Base-by-base conservation (phyloP, 1,140 invertebrate species). In the Bactericera cockerelli region DNA sequence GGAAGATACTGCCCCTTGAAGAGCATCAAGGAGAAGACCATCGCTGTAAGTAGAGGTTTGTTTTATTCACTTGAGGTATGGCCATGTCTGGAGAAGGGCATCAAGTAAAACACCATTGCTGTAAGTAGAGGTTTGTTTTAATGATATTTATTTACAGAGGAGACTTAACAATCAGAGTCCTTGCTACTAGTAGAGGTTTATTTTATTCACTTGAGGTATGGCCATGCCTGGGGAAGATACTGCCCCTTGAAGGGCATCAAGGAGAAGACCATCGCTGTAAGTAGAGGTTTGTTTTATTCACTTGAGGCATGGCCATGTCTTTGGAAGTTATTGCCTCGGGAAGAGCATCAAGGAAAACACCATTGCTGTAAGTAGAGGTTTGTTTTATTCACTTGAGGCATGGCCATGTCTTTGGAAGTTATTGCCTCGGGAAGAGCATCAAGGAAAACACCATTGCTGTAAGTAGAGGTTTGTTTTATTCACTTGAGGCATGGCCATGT, bases 21-120 rank as follows among this genome's bases (percentile, higher is more conserved):
- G 96, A n/a, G 96, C 22, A 98, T 99, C 64, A 98, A 98, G 73
- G 96, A 99, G 74, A 99, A 98, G 75, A 86, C 83, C n/a, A 97
- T 98, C 66, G 93, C 93, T 49, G 89, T 89, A 68, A 79, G 81
- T 79, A 11, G 19, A n/a, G n/a, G n/a, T n/a, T 14, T 59, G 39
- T 0, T 42, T 16, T 26, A n/a, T n/a, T n/a, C n/a, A n/a, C n/a
- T n/a, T n/a, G n/a, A n/a, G n/a, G n/a, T n/a, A n/a, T n/a, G n/a
- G n/a, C n/a, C n/a, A n/a, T n/a, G n/a, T n/a, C n/a, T n/a, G 1
- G 59, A 56, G 6, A 56, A 14, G 26, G n/a, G 22, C 59, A 59
- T 16, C n/a, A n/a, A 42, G 59, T 62, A 56, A 57, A 19, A 11
- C 16, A 39, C 22, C 19, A n/a, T 31, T n/a, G 13, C 22, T 21